Evolutionary conservation across 2,888 invertebrate species (phyloP), one percentile per base, ranked within the genome.

Genomic region (Drosophila melanocephala): DNA sequence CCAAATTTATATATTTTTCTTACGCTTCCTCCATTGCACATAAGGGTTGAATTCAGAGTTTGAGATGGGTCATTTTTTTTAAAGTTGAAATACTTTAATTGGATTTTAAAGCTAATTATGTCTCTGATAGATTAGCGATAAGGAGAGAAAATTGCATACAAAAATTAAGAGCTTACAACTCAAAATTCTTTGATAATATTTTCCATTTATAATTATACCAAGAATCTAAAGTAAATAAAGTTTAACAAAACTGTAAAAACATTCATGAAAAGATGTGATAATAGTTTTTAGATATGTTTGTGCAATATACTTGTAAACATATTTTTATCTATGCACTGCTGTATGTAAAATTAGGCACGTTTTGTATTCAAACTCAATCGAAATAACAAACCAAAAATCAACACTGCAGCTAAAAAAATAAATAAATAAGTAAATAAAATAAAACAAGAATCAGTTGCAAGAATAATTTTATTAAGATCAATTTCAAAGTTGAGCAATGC

Each of bases 1-100:
- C 60, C 75, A 50, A 79, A 68, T 82, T 81, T n/a, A 55, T 56
- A 59, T 59, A 71, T 74, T 66, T 78, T 78, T 66, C 72, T 66
- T 75, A 35, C 32, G 39, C 42, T 62, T 61, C 44, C 32, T 56
- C 58, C 30, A 56, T 51, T 58, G 37, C 28, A 12, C 30, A 60
- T 10, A 80, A 73, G 53, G 62, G 65, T 37, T 28, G 4, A 37
- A 37, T 35, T 47, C 50, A 28, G 44, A 73, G 58, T 63, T 63
- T 50, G 56, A 63, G 57, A 33, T 52, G 55, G 56, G 62, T 68
- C 51, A 32, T 14, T 12, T 37, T 2, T 6, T 19, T 37, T 55
- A 50, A n/a, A 60, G 28, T 30, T 50, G 22, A 76, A 65, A 59
- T 64, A 52, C 63, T 81, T 63, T 62, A 81, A 79, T 78, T 81